These are phyloP conservation scores for Aphelocoma californica DNA, from an alignment of 2,797 vertebrate genomes.

Conservation along the genomic window DNA sequence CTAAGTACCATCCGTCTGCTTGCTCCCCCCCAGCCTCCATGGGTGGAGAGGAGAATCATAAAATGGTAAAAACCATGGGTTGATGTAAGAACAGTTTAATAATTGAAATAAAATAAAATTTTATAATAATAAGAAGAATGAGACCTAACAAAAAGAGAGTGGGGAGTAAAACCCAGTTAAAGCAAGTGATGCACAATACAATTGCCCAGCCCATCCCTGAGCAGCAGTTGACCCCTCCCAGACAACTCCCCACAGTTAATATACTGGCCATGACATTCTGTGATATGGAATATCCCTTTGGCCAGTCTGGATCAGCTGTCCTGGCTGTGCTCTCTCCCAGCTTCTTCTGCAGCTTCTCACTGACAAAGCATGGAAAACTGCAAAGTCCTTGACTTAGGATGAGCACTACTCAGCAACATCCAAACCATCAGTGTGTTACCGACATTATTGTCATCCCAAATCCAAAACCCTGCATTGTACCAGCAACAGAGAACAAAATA, in stretches of 20 bases:
- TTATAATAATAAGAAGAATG: neutral
- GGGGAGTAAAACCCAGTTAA: neutral
- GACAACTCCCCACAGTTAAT: neutral
- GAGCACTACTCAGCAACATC: neutral
- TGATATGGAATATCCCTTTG: neutral
- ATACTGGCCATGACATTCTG: neutral
- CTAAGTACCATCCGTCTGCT: neutral
- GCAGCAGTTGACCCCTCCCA: neutral
- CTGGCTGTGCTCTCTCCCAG: neutral
- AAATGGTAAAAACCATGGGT: neutral
- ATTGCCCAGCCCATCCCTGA: neutral
- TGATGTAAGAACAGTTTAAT: neutral
- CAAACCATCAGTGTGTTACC: neutral
- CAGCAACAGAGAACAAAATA: neutral
- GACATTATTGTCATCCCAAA: neutral
- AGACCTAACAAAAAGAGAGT: neutral
- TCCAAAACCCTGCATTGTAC: neutral
- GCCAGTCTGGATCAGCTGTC: neutral
- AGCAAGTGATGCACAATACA: neutral
- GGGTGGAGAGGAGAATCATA: neutral
- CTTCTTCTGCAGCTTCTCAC: neutral
- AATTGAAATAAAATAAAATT: neutral
- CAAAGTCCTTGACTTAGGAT: neutral
- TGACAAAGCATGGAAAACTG: neutral
- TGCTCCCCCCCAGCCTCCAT: rapidly evolving